A percentile compares a stretch with the other conserved stretches of the same genome.
Evolutionary conservation across 2,113 vertebrate genomes (phyloP).

Genomic region (Zootoca vivipara): DNA sequence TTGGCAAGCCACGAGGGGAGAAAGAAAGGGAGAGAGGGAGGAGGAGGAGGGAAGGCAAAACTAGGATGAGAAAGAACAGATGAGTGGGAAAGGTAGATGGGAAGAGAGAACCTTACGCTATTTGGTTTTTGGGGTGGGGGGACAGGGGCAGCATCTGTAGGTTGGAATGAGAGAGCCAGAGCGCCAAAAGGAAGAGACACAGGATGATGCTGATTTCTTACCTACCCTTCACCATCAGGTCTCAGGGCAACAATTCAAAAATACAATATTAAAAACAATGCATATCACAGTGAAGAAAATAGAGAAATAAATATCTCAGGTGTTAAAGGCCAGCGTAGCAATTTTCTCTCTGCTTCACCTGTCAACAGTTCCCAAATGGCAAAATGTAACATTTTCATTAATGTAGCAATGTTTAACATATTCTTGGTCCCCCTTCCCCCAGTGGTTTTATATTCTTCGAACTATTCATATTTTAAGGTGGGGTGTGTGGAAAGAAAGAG

Average conservation of each 20-base stretch:
- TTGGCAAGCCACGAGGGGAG: slow-evolving; percentile 92
- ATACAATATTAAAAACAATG: too few species aligned
- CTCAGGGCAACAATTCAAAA: too few species aligned
- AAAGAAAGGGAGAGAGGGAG: slow-evolving; percentile 63
- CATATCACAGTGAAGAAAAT: too few species aligned
- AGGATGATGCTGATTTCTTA: not conserved
- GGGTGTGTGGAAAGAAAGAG: not conserved
- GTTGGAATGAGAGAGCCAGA: not conserved
- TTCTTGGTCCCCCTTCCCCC: not conserved
- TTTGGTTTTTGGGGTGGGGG: not conserved
- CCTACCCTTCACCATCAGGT: too few species aligned
- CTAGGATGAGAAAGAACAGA: slow-evolving; percentile 51
- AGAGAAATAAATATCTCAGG: too few species aligned
- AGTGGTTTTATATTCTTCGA: not conserved
- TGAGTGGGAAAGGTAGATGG: slow-evolving; percentile 54
- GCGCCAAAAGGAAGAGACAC: not conserved
- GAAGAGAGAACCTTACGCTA: not conserved
- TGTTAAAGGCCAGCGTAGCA: too few species aligned
- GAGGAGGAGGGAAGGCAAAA: slow-evolving; percentile 61
- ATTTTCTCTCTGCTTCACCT: not conserved
- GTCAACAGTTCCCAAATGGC: not conserved
- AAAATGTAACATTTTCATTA: not conserved
- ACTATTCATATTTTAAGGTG: not conserved
- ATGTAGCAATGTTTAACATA: not conserved
- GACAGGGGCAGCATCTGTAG: not conserved